Conservation (phyloP, 2,888 invertebrate species). For the Xestia sexstrigata region DNA sequence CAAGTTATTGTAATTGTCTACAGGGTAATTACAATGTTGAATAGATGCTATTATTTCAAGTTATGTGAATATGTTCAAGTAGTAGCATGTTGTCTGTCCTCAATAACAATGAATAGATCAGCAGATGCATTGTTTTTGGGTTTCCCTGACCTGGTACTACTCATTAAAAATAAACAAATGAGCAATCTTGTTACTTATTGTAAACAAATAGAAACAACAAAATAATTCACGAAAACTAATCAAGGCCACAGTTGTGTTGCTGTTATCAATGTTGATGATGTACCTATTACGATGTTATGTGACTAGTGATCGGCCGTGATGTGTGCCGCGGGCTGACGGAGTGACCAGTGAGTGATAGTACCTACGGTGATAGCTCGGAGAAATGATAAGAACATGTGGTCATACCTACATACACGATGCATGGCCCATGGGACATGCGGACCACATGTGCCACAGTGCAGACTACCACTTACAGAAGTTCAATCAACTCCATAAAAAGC, state of each 20-base stretch:
- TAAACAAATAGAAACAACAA: constrained; percentile 28
- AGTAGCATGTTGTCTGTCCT: background rate
- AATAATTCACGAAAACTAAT: constrained; percentile 2
- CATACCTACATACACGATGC: background rate
- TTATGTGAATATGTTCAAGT: background rate
- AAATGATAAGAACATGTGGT: background rate
- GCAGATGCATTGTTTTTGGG: background rate
- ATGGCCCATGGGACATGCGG: background rate
- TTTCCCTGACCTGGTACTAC: too few relatives aligned
- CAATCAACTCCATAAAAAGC: background rate
- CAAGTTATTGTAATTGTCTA: background rate
- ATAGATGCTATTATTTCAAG: background rate
- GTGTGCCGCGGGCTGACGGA: background rate
- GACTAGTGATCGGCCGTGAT: too few relatives aligned
- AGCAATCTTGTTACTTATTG: constrained; percentile 27
- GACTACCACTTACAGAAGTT: constrained; percentile 17
- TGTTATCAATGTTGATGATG: constrained; percentile 1
- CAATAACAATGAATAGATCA: constrained; percentile 14
- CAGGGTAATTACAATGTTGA: background rate
- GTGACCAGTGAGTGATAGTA: background rate
- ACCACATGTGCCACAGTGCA: background rate
- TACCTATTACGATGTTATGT: background rate
- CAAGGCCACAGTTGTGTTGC: background rate
- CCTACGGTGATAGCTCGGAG: background rate
- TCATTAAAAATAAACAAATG: constrained; percentile 19